Conservation (phyloP, 2,888 invertebrate species). For the Drosophila nigricruria region DNA sequence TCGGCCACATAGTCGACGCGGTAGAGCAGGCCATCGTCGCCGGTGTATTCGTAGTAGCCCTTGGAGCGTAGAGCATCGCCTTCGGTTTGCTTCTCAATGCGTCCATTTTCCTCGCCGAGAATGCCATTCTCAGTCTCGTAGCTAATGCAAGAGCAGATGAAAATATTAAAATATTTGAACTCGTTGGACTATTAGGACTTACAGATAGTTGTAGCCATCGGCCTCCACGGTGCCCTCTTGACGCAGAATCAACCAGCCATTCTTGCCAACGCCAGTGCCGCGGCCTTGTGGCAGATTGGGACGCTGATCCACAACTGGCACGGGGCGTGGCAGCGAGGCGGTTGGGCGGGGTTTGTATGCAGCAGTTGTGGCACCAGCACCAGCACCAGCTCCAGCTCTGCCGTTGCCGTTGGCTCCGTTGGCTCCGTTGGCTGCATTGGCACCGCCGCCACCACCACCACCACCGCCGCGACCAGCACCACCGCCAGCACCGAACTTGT, state of each 20-base stretch:
- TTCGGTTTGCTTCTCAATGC: slow-evolving; percentile 86
- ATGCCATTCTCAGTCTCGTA: slow-evolving; percentile 87
- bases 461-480: slow-evolving; percentile 56
- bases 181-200: slow-evolving; percentile 49
- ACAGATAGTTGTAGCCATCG: slow-evolving; percentile 88
- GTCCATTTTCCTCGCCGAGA: slow-evolving; percentile 86
- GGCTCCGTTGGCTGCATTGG: slow-evolving; percentile 19
- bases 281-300: slow-evolving; percentile 68
- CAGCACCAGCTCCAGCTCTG: slow-evolving; percentile 4
- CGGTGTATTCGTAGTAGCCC: slow-evolving; percentile 90
- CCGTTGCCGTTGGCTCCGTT: slow-evolving; percentile 3
- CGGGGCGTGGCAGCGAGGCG: slow-evolving; percentile 26
- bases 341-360: slow-evolving; percentile 17
- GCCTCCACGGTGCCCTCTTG: slow-evolving; percentile 86
- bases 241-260: slow-evolving; percentile 86
- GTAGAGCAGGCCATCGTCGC: slow-evolving; percentile 87
- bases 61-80: slow-evolving; percentile 88
- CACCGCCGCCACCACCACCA: slow-evolving; percentile 13
- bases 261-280: slow-evolving; percentile 83
- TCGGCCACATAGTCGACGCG: slow-evolving; percentile 87
- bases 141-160: slow-evolving; percentile 65
- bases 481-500: slow-evolving; percentile 61
- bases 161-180: background rate
- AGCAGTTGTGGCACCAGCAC: slow-evolving; percentile 14
- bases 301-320: slow-evolving; percentile 36